Conservation (phyloP, 2,797 vertebrate genomes). For the Hydrocynus forskahlii region DNA sequence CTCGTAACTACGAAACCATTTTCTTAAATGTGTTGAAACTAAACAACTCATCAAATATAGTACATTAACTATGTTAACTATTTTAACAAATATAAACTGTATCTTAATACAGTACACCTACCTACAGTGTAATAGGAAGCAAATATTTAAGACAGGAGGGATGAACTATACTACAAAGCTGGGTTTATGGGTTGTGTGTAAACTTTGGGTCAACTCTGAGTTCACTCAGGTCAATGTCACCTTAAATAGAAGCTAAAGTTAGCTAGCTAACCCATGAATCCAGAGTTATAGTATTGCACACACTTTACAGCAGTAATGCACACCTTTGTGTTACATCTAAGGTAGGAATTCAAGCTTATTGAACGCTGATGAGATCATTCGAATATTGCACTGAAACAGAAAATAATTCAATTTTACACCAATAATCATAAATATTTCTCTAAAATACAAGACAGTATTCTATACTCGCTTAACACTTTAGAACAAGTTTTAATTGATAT, state of each 20-base stretch:
- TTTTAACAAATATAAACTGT: conserved; percentile 36
- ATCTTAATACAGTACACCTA: conserved; percentile 30
- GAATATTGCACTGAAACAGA: conserved; percentile 64
- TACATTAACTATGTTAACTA: conserved; percentile 27
- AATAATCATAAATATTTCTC: conserved; percentile 46
- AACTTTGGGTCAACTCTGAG: conserved; percentile 1
- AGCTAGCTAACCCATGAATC: conserved; percentile 22
- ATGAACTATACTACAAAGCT: conserved; percentile 19
- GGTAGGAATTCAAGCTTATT: conserved; percentile 35
- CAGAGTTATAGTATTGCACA: neutral
- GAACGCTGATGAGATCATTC: conserved; percentile 37
- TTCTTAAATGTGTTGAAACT: conserved; percentile 23
- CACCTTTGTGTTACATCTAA: conserved; percentile 50
- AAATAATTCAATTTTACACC: conserved; percentile 47
- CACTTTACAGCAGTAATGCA: conserved; percentile 48
- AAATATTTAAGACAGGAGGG: neutral
- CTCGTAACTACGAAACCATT: conserved; percentile 45
- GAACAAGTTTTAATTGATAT: conserved; percentile 36
- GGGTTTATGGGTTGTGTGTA: neutral
- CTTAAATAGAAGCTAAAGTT: conserved; percentile 7
- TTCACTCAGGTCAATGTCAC: neutral
- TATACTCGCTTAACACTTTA: conserved; percentile 67
- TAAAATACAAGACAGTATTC: conserved; percentile 68
- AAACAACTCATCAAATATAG: conserved; percentile 32
- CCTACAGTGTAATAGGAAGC: neutral